Conservation (phyloP, 2,888 invertebrate species). For the Vanessa cardui region DNA sequence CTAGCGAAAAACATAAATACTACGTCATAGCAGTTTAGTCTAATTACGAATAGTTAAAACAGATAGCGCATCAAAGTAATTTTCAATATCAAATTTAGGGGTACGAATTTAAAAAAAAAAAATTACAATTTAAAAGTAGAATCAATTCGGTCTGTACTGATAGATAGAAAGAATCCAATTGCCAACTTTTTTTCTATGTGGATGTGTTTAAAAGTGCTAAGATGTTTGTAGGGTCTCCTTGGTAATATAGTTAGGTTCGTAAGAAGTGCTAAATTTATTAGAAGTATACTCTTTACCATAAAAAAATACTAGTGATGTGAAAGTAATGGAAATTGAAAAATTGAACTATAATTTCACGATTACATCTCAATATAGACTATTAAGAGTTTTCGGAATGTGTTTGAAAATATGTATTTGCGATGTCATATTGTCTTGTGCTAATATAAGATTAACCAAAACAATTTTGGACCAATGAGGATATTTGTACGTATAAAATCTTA, state of each 20-base stretch:
- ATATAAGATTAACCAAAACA: constrained; percentile 12
- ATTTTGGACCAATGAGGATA: constrained; percentile 39
- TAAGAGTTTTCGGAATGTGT: neutral
- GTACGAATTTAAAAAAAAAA: no score
- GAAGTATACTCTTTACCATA: neutral
- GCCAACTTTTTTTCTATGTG: constrained; percentile 3
- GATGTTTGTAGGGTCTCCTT: neutral
- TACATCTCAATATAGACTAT: neutral
- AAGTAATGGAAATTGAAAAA: no score
- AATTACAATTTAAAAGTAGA: neutral
- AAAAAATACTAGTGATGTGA: neutral
- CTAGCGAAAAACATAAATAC: neutral
- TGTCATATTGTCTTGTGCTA: neutral
- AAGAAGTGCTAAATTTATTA: constrained; percentile 2
- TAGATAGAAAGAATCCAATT: neutral
- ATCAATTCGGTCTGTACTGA: neutral
- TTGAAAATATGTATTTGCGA: neutral
- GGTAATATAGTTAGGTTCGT: constrained; percentile 2
- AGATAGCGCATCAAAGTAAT: no score
- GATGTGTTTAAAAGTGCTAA: constrained; percentile 6
- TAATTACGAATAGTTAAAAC: neutral
- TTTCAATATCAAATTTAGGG: no score
- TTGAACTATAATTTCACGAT: neutral
- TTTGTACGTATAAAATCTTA: constrained; percentile 25
- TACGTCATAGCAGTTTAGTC: neutral